phyloP scores from a whole-genome alignment of 2,113 vertebrate species.

The Numida meleagris region DNA sequence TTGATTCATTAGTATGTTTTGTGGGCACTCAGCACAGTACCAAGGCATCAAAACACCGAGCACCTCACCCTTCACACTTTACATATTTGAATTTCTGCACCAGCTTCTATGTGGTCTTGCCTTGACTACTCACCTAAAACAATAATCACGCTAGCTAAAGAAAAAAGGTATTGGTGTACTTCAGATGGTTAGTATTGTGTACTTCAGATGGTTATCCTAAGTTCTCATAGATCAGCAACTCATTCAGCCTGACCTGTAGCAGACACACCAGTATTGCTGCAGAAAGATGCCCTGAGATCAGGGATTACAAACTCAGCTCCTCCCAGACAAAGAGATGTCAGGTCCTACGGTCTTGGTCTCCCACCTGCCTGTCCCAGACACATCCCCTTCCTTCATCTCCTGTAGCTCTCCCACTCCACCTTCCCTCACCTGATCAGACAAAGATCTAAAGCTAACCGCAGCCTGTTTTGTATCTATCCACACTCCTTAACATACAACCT shows the following conservation, averaged over 20 bases:
- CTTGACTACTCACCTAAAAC: not conserved
- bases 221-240: accelerated
- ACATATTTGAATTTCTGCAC: not conserved
- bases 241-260: accelerated
- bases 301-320: accelerated
- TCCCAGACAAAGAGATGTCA: accelerated
- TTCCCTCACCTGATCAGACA: not conserved
- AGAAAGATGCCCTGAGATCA: not conserved
- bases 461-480: not conserved
- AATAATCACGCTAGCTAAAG: not conserved
- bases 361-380: not conserved
- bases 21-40: accelerated
- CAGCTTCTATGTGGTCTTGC: not conserved
- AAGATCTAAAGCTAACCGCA: not conserved
- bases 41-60: not conserved
- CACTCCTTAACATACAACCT: accelerated
- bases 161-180: not conserved
- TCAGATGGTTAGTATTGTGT: accelerated
- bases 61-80: not conserved
- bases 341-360: accelerated
- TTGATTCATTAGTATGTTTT: not conserved
- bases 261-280: not conserved
- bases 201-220: not conserved
- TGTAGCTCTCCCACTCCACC: not conserved
- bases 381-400: not conserved